Evolutionary conservation across 2,888 invertebrate genomes (phyloP), one percentile per base, ranked within the genome.

Genomic region (Torymus aiolomorphi): DNA sequence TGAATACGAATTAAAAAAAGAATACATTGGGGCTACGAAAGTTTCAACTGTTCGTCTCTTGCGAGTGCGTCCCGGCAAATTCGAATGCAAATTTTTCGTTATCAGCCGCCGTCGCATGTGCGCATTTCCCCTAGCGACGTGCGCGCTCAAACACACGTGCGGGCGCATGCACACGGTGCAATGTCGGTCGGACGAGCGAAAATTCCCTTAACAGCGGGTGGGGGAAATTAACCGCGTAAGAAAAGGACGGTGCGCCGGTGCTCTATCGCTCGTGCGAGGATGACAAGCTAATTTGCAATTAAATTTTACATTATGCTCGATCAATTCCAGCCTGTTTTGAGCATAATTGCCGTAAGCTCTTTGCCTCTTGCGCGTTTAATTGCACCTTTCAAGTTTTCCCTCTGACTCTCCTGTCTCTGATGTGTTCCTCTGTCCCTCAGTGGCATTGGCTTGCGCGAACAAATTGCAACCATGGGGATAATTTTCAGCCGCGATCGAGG

Each of bases 241-340:
- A 71, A 59, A 24, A 76, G 31, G 51, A 70, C 63, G 24, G 66
- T 20, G 20, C 8, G 49, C 14, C 13, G 18, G 24, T 62, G 31
- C 57, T 63, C 13, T 51, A 42, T 73, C 63, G 14, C 56, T 56
- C 56, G n/a, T 20, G 56, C 49, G 14, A n/a, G 66, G 31, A 75
- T 80, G 67, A 72, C 62, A 67, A 76, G 67, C 62, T 76, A 77
- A 80, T 77, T 80, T 80, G 52, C 70, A 74, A 80, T 77, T 74
- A 74, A 76, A 54, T 77, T 70, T 77, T 63, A 54, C 70, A 69
- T 77, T 73, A 57, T 20, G 69, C 69, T 59, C 73, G 69, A 80
- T 77, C 65, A 74, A 80, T 69, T 76, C 52, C 52, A 57, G 31
- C 31, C 65, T 73, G 31, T 62, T 69, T 69, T 62, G 12, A 70